Evolutionary conservation across 2,797 vertebrate genomes (phyloP).

Genomic region (Todus mexicanus): DNA sequence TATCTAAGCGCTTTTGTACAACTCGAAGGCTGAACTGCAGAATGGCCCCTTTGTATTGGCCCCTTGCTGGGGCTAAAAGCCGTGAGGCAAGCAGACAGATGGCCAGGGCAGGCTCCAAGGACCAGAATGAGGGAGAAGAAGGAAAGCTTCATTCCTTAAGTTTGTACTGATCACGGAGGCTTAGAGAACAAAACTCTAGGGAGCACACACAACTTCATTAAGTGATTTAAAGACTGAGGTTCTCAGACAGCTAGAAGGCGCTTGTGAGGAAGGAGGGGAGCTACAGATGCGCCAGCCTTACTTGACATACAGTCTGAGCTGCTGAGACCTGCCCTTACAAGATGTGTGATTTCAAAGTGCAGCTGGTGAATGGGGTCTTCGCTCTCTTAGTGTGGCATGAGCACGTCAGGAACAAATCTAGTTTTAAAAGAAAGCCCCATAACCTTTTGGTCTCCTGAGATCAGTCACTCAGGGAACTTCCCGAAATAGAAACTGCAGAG

Average conservation of each 20-base stretch:
- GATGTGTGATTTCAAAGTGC: not conserved
- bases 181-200: not conserved
- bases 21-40: not conserved
- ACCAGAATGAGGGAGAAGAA: not conserved
- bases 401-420: not conserved
- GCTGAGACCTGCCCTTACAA: not conserved
- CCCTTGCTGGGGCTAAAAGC: not conserved
- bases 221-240: not conserved
- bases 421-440: not conserved
- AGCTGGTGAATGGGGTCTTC: not conserved
- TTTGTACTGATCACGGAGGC: not conserved
- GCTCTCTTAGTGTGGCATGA: accelerated
- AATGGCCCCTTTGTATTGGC: conserved; percentile 3
- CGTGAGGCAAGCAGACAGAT: not conserved
- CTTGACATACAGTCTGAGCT: not conserved
- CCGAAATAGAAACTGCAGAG: not conserved
- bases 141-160: not conserved
- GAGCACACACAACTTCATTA: not conserved
- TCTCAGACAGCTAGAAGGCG: not conserved
- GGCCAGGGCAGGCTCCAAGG: not conserved
- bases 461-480: not conserved
- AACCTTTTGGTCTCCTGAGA: not conserved
- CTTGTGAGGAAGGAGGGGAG: not conserved
- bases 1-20: not conserved
- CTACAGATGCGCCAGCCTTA: not conserved